Conservation (phyloP, 2,113 vertebrate species). For the Thermophis baileyi region DNA sequence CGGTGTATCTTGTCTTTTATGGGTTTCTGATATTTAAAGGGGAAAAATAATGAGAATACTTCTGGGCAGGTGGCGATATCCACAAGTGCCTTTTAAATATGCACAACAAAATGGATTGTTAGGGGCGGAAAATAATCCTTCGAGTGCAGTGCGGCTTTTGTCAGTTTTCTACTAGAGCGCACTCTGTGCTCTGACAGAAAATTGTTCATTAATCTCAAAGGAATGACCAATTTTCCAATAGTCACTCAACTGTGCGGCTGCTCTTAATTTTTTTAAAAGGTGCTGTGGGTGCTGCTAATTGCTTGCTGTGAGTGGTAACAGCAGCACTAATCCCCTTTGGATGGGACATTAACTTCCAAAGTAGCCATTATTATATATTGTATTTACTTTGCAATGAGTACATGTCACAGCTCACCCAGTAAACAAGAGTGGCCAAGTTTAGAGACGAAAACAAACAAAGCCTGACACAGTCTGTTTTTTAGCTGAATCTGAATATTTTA, state of each 20-base stretch:
- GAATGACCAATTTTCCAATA: constrained; percentile 57
- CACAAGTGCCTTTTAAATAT: constrained; percentile 56
- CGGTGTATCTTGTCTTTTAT: constrained; percentile 19
- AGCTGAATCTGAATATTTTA: neutral
- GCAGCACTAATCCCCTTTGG: constrained; percentile 24
- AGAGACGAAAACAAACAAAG: neutral
- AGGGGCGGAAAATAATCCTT: constrained; percentile 27
- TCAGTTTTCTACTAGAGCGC: constrained; percentile 52
- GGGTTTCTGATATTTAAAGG: constrained; percentile 45
- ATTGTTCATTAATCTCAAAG: constrained; percentile 61
- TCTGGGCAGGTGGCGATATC: constrained; percentile 40
- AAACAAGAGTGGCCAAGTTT: constrained; percentile 18
- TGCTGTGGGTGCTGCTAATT: constrained; percentile 53
- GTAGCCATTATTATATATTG: constrained; percentile 38
- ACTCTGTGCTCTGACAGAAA: constrained; percentile 58
- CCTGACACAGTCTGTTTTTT: neutral
- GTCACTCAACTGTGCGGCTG: constrained; percentile 44
- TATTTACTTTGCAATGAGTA: constrained; percentile 44
- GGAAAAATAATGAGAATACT: constrained; percentile 51
- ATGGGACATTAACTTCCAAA: constrained; percentile 50
- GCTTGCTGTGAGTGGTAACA: constrained; percentile 51
- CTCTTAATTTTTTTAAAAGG: constrained; percentile 42
- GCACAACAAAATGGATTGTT: constrained; percentile 48
- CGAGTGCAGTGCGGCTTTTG: constrained; percentile 51
- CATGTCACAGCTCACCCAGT: constrained; percentile 6